Base-by-base conservation (phyloP, 2,113 vertebrate species). In the Vimba vimba region DNA sequence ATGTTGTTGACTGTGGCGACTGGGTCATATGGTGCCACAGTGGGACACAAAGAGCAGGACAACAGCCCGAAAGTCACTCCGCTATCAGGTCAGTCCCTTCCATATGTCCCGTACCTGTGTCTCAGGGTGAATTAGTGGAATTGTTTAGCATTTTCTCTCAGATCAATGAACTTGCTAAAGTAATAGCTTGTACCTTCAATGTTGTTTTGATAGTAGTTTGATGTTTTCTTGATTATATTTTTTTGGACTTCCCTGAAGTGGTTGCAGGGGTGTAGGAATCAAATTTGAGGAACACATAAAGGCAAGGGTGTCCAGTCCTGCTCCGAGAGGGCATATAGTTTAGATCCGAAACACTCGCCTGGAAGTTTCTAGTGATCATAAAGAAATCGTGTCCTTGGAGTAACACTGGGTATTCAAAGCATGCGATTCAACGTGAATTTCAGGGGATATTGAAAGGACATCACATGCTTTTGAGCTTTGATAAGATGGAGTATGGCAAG, bases 351-450 rank as follows among this genome's bases (percentile, higher is more conserved):
- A 45, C 39, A 45, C 23, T 45, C 13, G 36, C 10, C 21, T 73
- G 21, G 21, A 45, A 2, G 7, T 36, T 69, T 30, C 15, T 19
- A 36, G 17, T 36, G 33, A 69, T 21, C 17, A 3, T 21, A 13
- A 64, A 66, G 64, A 33, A 75, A 90, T 36, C 80, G 64, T 6
- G 92, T 91, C 93, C 92, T 95, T 95, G 93, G 76, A 71, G 82
- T 75, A 87, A 74, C 36, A 55, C 79, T 83, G 62, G 33, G 36
- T 47, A 64, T 85, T 59, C 30, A 81, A 57, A 80, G 68, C 69
- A 87, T 71, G 73, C 25, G 36, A 30, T 57, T 78, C 19, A 27
- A 52, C 15, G 86, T 74, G 43, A 77, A 80, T 66, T 74, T 45
- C 17, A 30, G 79, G 82, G 52, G 25, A 86, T 9, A 21, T 30